Evolutionary conservation across 2,113 vertebrate species (phyloP).

Genomic region (Scomber colias): DNA sequence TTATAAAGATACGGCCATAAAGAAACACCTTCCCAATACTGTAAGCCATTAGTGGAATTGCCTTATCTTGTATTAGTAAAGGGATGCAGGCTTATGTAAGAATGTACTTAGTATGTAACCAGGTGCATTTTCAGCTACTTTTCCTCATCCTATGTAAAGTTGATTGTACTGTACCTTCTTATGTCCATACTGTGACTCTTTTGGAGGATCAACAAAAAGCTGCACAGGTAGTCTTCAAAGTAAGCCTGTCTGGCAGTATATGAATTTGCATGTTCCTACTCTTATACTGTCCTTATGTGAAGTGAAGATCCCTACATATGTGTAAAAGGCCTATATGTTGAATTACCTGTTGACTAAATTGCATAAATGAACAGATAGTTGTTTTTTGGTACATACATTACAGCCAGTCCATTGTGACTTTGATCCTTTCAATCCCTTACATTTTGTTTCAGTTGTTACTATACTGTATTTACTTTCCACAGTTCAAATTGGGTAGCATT

Average conservation of each 20-base stretch:
- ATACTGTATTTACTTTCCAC: not conserved
- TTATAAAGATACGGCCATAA: not conserved
- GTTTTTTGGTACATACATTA: not conserved
- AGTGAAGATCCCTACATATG: too few relatives aligned
- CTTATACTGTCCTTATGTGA: too few relatives aligned
- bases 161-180: too few relatives aligned
- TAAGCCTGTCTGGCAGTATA: not conserved
- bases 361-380: not conserved
- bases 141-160: too few relatives aligned
- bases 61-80: not conserved
- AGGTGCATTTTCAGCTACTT: too few relatives aligned
- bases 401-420: constrained; percentile 2
- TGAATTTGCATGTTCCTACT: too few relatives aligned
- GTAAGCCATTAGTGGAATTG: not conserved
- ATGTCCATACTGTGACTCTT: not conserved
- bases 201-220: too few relatives aligned
- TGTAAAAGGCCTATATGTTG: not conserved
- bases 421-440: not conserved
- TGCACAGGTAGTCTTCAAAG: not conserved
- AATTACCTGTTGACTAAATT: not conserved
- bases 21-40: not conserved
- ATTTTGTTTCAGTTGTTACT: not conserved
- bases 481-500: not conserved
- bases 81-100: too few relatives aligned
- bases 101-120: too few relatives aligned